phyloP scores from a whole-genome alignment of 2,113 vertebrate genomes.

The Tetrax tetrax region DNA sequence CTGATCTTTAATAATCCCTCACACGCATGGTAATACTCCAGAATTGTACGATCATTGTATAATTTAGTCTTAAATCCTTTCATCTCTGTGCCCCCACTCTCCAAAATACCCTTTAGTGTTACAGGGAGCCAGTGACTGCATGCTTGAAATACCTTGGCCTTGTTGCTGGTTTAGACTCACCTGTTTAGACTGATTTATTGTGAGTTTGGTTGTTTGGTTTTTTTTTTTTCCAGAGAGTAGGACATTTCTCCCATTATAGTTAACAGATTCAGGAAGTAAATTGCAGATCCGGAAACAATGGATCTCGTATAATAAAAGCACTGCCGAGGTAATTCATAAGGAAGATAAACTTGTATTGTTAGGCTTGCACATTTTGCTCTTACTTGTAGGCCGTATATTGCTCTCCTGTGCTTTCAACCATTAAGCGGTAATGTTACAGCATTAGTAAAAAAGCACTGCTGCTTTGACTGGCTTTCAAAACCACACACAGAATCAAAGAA shows the following conservation, averaged over 20 bases:
- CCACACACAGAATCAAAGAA: background rate
- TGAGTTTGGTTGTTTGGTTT: background rate
- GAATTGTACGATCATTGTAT: constrained; percentile 35
- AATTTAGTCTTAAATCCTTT: constrained; percentile 46
- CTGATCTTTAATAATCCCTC: constrained; percentile 71
- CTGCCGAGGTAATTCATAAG: constrained; percentile 49
- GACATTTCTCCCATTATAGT: constrained; percentile 31
- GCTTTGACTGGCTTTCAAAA: background rate
- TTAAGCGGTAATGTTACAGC: constrained; percentile 26
- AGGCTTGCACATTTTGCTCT: constrained; percentile 7
- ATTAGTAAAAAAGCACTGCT: constrained; percentile 18
- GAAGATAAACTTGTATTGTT: constrained; percentile 57
- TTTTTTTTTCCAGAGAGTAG: background rate
- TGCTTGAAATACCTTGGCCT: constrained; percentile 28
- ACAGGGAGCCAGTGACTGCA: background rate
- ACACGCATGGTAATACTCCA: constrained; percentile 37
- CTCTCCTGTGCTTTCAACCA: constrained; percentile 53
- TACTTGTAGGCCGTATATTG: constrained; percentile 22
- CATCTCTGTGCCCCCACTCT: background rate
- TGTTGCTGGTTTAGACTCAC: background rate
- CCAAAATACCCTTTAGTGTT: background rate
- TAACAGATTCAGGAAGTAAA: constrained; percentile 70
- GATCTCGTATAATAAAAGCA: constrained; percentile 54
- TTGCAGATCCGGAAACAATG: constrained; percentile 63
- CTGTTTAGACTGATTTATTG: background rate